phyloP scores from a whole-genome alignment of 1,140 invertebrate species.

The Caenorhabditis remanei region DNA sequence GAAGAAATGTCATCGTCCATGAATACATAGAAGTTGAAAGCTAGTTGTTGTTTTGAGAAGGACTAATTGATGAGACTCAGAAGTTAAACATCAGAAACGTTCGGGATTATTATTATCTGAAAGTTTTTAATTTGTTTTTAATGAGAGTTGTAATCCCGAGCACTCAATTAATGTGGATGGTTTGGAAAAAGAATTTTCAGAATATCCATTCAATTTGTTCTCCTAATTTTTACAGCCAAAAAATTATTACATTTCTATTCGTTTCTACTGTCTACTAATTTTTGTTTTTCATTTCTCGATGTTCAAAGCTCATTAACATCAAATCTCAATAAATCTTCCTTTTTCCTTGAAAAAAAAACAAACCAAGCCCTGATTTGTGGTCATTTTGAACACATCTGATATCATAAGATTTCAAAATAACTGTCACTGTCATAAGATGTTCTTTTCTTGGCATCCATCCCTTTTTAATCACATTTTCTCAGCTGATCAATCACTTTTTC shows the following conservation, averaged over 20 bases:
- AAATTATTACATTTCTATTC: too few relatives aligned
- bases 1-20: slow-evolving; percentile 1
- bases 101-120: neutral
- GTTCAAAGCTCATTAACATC: neutral
- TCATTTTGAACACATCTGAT: neutral
- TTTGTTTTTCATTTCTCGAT: neutral
- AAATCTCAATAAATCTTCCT: neutral
- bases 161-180: too few relatives aligned
- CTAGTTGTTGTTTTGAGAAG: neutral
- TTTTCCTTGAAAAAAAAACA: neutral
- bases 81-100: neutral
- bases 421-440: slow-evolving; percentile 38
- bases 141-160: too few relatives aligned
- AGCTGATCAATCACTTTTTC: slow-evolving; percentile 28
- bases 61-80: neutral
- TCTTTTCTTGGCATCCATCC: slow-evolving; percentile 13
- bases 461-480: slow-evolving; percentile 6
- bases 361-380: slow-evolving; percentile 1
- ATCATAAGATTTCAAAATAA: slow-evolving; percentile 49
- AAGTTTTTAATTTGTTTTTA: too few relatives aligned
- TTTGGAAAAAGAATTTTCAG: too few relatives aligned
- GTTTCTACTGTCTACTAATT: neutral
- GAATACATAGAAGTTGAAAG: slow-evolving; percentile 5
- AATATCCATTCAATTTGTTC: too few relatives aligned
- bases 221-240: too few relatives aligned